phyloP scores from a whole-genome alignment of 2,888 invertebrate genomes.

The Lutraria lutraria region DNA sequence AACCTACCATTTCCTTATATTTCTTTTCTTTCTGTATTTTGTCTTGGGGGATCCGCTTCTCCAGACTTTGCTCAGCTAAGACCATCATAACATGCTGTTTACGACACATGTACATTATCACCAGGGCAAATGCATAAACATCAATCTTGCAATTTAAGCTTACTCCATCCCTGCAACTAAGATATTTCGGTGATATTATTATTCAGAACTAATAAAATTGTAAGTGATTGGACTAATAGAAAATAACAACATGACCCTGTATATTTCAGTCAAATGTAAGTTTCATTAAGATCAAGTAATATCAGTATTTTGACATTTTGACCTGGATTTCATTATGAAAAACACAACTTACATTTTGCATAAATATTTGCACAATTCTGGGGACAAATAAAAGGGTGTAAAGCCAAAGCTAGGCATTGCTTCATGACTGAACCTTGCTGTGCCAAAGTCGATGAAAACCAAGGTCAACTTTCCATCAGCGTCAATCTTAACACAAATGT shows the following conservation, averaged over 20 bases:
- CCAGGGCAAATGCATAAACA: background rate
- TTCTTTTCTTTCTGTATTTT: background rate
- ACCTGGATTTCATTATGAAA: background rate
- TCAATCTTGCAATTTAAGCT: background rate
- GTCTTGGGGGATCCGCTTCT: background rate
- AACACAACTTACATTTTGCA: background rate
- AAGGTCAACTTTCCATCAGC: constrained; percentile 24
- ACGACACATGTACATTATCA: background rate
- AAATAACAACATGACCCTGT: background rate
- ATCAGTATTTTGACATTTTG: background rate
- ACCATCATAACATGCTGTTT: background rate
- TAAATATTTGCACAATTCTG: constrained; percentile 59
- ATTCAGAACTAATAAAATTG: background rate
- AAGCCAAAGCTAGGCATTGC: constrained; percentile 53
- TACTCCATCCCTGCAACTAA: background rate
- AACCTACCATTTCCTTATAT: background rate
- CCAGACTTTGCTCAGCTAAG: background rate
- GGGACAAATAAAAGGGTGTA: constrained; percentile 72
- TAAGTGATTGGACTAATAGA: background rate
- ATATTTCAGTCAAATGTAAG: no score
- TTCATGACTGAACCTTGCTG: constrained; percentile 64
- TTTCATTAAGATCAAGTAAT: background rate
- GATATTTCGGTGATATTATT: background rate
- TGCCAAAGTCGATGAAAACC: constrained; percentile 72
- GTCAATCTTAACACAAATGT: constrained; percentile 53